phyloP scores from a whole-genome alignment of 2,797 vertebrate species.

The Gobionotothen gibberifrons region DNA sequence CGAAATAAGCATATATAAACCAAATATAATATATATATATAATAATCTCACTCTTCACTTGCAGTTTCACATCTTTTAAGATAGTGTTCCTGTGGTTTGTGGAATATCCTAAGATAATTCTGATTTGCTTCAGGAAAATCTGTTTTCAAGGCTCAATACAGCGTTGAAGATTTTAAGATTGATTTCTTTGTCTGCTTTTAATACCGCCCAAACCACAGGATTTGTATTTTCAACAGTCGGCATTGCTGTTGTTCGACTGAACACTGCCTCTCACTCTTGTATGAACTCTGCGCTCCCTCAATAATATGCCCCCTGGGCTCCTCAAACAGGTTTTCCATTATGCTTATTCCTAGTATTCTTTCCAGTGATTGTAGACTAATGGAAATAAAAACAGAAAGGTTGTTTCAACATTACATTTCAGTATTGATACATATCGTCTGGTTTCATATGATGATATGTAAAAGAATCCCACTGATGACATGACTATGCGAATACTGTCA shows the following conservation, averaged over 20 bases:
- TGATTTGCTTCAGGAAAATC: not conserved
- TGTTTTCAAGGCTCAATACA: not conserved
- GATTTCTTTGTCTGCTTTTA: not conserved
- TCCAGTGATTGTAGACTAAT: not conserved
- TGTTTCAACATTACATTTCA: not conserved
- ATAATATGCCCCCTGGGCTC: constrained; percentile 18
- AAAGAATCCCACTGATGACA: constrained; percentile 14
- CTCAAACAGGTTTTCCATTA: constrained; percentile 35
- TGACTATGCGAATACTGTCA: not conserved
- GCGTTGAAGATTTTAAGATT: not conserved
- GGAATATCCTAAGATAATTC: not conserved
- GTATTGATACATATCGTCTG: not conserved
- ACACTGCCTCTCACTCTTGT: not conserved
- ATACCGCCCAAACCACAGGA: not conserved
- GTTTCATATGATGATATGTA: constrained; percentile 10
- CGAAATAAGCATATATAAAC: not conserved
- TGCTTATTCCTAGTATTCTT: constrained; percentile 15
- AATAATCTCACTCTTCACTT: not conserved
- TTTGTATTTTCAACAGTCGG: not conserved
- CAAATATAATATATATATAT: too few relatives aligned
- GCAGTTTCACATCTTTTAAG: constrained; percentile 29
- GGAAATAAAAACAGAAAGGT: not conserved
- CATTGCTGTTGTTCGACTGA: not conserved
- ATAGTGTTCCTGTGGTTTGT: not conserved
- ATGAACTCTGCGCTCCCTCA: constrained; percentile 1